Evolutionary conservation across 2,797 vertebrate species (phyloP), one percentile per base, ranked within the genome.

Genomic region (Gila robusta): DNA sequence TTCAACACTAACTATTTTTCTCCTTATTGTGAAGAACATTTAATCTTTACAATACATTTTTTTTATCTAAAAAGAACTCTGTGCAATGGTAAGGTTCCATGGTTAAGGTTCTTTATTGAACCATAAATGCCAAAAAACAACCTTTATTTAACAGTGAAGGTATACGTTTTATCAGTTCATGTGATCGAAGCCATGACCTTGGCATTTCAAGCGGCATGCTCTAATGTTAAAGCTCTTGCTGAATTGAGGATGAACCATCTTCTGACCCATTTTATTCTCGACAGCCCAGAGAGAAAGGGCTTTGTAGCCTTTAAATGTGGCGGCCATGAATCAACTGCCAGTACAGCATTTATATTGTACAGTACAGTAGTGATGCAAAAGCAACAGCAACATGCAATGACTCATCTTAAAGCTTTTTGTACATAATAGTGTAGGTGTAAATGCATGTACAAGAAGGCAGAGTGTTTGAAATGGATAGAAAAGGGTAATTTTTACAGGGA

Each of bases 331-430:
- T 62, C 28, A 81, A 54, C 12, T 12, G 26, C 52, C 37, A 62
- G 26, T 62, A 62, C 37, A 82, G 54, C 26, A 47, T 62, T 54
- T 73, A 73, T 12, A 47, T 10, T 62, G 52, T 44, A 47, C 14
- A 32, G 52, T 5, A 73, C 37, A 82, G 4, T 10, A n/a, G n/a
- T 62, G 54, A 72, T 32, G 32, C 37, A 59, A 32, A 72, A 32
- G 37, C 49, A 72, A 72, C 69, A 73, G 19, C 67, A 41, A 28
- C 52, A 71, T 82, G 9, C 5, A 82, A 82, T 69, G 28, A 81
- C 44, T 70, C 32, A 81, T 49, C 17, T 49, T 19, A 35, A 54
- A 70, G 16, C 52, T 21, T 82, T 32, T 62, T 71, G 35, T 73
- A 59, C 67, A 72, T 35, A 37, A 2, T 39, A 3, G 5, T 72